Percentiles rank a stretch among this genome's conserved stretches.
These are phyloP conservation scores for Drosophila rellima DNA, from an alignment of 2,888 invertebrate species.

Conservation along the genomic window DNA sequence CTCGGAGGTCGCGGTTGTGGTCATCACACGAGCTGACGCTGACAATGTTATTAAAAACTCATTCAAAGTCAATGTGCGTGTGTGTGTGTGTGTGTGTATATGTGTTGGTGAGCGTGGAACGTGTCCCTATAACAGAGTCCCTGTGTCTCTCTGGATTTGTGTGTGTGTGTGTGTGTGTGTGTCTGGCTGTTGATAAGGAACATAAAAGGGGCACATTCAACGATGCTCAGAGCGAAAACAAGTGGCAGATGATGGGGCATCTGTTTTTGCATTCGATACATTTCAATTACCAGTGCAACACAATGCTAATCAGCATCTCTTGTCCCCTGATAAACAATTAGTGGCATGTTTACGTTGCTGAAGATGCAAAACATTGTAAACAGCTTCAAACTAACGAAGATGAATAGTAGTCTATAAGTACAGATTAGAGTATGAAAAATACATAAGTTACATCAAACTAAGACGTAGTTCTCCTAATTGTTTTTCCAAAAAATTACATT, in stretches of 20 bases:
- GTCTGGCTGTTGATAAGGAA: constrained; percentile 33
- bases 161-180: constrained; percentile 3
- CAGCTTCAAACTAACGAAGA: background rate
- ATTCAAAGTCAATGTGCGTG: constrained; percentile 68
- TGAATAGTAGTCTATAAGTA: constrained; percentile 2
- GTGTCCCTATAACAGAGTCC: background rate
- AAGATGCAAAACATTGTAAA: background rate
- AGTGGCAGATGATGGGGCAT: constrained; percentile 22
- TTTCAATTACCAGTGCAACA: constrained; percentile 48
- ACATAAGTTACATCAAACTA: too few relatives aligned
- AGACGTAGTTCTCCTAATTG: too few relatives aligned
- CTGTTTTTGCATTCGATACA: constrained; percentile 47
- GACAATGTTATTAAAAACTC: constrained; percentile 80
- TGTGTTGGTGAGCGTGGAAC: background rate
- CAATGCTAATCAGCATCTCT: constrained; percentile 35
- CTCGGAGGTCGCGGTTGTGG: constrained; percentile 49
- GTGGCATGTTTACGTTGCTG: constrained; percentile 3
- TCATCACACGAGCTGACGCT: constrained; percentile 59
- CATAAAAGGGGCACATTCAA: constrained; percentile 18
- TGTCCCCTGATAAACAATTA: constrained; percentile 28
- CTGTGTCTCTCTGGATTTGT: background rate
- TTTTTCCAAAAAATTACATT: too few relatives aligned
- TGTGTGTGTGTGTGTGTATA: constrained; percentile 15
- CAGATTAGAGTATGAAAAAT: background rate
- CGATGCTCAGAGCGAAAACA: constrained; percentile 16